Percentiles rank a stretch among this genome's conserved stretches.
Evolutionary conservation across 2,113 vertebrate genomes (phyloP).

Genomic region (Lamprologus speciosus): DNA sequence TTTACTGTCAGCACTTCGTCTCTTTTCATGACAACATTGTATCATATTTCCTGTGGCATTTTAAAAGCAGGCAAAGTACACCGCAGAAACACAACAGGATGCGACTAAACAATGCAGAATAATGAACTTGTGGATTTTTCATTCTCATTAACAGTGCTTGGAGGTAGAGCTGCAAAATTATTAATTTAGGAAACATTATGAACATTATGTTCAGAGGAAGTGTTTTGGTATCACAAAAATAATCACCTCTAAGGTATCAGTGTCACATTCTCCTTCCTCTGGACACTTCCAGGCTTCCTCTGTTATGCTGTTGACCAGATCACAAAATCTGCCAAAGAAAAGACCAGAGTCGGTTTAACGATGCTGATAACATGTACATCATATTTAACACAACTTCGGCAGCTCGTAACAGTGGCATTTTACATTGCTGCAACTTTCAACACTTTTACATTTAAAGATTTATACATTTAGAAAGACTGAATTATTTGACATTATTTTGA

Average conservation of each 20-base stretch:
- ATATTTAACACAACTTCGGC: not conserved
- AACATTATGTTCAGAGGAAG: not conserved
- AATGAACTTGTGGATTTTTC: not conserved
- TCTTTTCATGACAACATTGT: not conserved
- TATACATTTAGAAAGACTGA: not conserved
- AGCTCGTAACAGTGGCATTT: not conserved
- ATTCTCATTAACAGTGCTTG: not conserved
- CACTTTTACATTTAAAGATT: not conserved
- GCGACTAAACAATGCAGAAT: not conserved
- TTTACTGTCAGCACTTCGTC: not conserved
- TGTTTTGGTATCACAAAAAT: not conserved
- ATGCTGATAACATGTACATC: not conserved
- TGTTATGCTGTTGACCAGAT: conserved; percentile 89
- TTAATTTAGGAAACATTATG: not conserved
- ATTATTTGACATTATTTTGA: not conserved
- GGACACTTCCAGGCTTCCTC: conserved; percentile 85
- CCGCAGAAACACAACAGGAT: conserved; percentile 5
- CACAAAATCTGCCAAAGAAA: conserved; percentile 81
- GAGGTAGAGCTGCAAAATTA: not conserved
- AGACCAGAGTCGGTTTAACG: not conserved
- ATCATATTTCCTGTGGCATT: conserved; percentile 17
- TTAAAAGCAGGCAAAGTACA: not conserved
- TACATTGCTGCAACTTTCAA: not conserved
- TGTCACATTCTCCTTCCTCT: conserved; percentile 89
- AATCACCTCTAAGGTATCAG: conserved; percentile 86